Percentiles rank a stretch among this genome's conserved stretches.
These are phyloP conservation scores for Cossypha caffra DNA, from an alignment of 2,797 vertebrate genomes.

Conservation along the genomic window DNA sequence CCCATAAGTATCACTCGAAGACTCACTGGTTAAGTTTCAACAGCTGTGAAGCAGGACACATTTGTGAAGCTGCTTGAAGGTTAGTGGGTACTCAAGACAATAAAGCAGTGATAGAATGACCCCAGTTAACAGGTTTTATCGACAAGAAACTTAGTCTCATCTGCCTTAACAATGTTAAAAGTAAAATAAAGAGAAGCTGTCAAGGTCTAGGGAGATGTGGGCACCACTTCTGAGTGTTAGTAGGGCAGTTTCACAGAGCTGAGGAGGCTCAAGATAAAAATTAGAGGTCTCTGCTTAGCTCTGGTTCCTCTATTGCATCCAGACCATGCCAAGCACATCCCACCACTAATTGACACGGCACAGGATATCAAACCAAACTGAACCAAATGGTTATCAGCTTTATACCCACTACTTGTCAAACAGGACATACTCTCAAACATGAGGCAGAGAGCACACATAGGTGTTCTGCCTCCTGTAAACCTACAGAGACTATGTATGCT, in stretches of 20 bases:
- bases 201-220: neutral
- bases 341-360: neutral
- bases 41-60: neutral
- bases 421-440: fast-evolving
- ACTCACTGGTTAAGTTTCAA: neutral
- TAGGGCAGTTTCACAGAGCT: neutral
- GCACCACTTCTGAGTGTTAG: neutral
- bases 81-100: slow-evolving; percentile 6
- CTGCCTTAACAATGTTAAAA: neutral
- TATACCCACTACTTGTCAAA: neutral
- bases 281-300: neutral
- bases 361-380: neutral
- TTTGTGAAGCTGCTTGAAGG: neutral
- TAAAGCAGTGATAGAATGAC: slow-evolving; percentile 15
- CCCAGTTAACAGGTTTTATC: slow-evolving; percentile 9
- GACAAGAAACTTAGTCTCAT: neutral
- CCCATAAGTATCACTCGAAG: neutral
- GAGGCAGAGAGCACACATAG: neutral
- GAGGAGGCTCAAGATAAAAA: neutral
- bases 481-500: neutral
- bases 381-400: neutral
- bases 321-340: neutral
- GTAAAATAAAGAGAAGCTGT: slow-evolving; percentile 11
- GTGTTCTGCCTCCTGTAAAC: neutral
- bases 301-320: neutral